Evolutionary conservation across 1,140 invertebrate genomes (phyloP), one percentile per base, ranked within the genome.

Genomic region (Papilio dardanus): DNA sequence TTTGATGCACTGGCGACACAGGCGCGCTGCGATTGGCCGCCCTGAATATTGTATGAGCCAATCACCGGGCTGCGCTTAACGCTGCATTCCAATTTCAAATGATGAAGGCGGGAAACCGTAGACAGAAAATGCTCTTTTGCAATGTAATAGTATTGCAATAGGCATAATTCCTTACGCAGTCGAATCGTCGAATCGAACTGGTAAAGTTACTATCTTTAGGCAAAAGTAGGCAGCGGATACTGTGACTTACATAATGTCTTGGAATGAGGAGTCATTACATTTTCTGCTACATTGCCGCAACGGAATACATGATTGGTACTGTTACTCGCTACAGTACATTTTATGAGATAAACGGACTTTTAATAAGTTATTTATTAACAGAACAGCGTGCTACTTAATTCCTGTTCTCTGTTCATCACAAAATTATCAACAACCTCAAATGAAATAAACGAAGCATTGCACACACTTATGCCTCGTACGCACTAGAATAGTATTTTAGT

Each of bases 31-130:
- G 85, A 92, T 92, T 92, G 90, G 90, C 81, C 78, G 86, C 80
- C 77, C 88, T 93, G 91, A 93, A 93, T 93, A 93, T 92, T 93
- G 91, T 91, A 93, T 93, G 91, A 92, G 82, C 91, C 90, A 92
- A 93, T 93, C 90, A 89, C 88, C 58, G 86, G 54, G 84, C 79
- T 88, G 91, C 90, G 91, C 90, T 88, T 89, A 89, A 79, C 83
- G 85, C 80, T 93, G 91, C 90, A 93, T 93, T 91, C 89, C 88
- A 90, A 92, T 91, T 92, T 92, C 85, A 91, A 92, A 92, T 89
- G 85, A 87, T 85, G 83, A 90, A 90, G 90, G 89, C 89, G 90
- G 89, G 83, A 91, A 90, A 91, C 83, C 80, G 80, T 78, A 81
- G 83, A 88, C 86, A 86, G 86, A 87, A 84, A 87, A 84, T 77